Evolutionary conservation across 2,888 invertebrate genomes (phyloP).

Genomic region (Gasteruption jaculator): DNA sequence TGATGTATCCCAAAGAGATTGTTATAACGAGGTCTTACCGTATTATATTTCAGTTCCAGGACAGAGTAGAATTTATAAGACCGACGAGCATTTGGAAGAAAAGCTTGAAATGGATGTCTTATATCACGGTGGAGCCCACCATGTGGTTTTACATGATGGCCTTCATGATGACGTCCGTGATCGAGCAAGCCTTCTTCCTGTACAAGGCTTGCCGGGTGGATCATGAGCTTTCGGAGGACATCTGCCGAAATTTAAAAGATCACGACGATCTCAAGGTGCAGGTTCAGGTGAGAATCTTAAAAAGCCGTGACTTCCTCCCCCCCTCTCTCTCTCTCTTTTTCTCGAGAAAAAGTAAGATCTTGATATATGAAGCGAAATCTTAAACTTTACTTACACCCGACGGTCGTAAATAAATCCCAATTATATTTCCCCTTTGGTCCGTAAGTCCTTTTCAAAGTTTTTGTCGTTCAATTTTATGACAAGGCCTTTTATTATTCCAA

Average conservation of each 20-base stretch:
- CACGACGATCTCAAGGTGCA: constrained; percentile 59
- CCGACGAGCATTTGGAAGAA: constrained; percentile 24
- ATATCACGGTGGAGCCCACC: constrained; percentile 77
- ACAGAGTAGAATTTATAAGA: too few species aligned
- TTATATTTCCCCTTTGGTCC: not conserved
- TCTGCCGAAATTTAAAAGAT: constrained; percentile 63
- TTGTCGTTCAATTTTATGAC: not conserved
- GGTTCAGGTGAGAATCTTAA: constrained; percentile 60
- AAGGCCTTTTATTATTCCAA: too few species aligned
- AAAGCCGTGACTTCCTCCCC: too few species aligned
- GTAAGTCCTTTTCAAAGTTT: not conserved
- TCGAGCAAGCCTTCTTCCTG: constrained; percentile 75
- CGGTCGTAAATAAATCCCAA: too few species aligned
- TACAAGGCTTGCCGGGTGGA: constrained; percentile 74
- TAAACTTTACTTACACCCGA: too few species aligned
- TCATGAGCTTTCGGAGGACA: constrained; percentile 63
- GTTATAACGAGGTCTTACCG: too few species aligned
- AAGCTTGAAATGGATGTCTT: constrained; percentile 33
- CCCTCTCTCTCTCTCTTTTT: too few species aligned
- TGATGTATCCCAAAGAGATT: too few species aligned
- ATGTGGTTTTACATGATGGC: constrained; percentile 89
- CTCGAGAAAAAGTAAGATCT: too few species aligned
- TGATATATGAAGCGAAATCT: too few species aligned
- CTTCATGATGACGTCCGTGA: constrained; percentile 74
- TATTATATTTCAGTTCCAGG: too few species aligned